Evolutionary conservation across 2,113 vertebrate species (phyloP), one percentile per base, ranked within the genome.

Genomic region (Phalacrocorax pelagicus): DNA sequence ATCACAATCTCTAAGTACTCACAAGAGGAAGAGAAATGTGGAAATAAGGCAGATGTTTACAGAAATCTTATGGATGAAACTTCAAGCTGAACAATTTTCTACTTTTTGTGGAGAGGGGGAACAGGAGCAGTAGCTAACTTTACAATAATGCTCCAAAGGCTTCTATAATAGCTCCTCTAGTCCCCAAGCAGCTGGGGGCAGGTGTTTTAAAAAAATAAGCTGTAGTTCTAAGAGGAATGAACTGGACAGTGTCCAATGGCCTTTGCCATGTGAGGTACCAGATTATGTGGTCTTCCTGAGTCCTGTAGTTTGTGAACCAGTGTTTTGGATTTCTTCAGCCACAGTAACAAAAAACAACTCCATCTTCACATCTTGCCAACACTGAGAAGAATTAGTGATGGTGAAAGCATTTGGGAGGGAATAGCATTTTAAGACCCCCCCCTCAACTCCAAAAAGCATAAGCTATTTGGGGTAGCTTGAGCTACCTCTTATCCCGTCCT

Each of bases 1-100:
- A 95, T 96, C 71, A 23, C 54, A 82, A 83, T 96, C 92, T 95
- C 63, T 19, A 34, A 54, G 46, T 34, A 66, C 72, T 86, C 62
- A 51, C 6, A 83, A 61, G 63, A 90, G 92, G 79, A 93, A 92
- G 46, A 83, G 62, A 80, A 84, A 75, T 54, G 66, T 91, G 80
- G 80, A 88, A 94, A 94, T 80, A 87, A 88, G 57, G 58, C 71
- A 82, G 74, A 88, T 42, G 55, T 59, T 34, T 34, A 38, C 58
- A 92, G 73, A 77, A 86, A 83, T 77, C 59, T 58, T 46, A 61
- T 11, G 75, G 79, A 62, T 77, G 52, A 92, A 90, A 66, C 24
- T 47, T n/a, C 34, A 85, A 72, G 66, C 23, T 82, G 84, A 75
- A 26, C 4, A 2, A n/a, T 36, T 88, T 71, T 69, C 58, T 58